These are phyloP conservation scores for Gallinago solitaria DNA, from an alignment of 2,797 vertebrate species.

Conservation along the genomic window DNA sequence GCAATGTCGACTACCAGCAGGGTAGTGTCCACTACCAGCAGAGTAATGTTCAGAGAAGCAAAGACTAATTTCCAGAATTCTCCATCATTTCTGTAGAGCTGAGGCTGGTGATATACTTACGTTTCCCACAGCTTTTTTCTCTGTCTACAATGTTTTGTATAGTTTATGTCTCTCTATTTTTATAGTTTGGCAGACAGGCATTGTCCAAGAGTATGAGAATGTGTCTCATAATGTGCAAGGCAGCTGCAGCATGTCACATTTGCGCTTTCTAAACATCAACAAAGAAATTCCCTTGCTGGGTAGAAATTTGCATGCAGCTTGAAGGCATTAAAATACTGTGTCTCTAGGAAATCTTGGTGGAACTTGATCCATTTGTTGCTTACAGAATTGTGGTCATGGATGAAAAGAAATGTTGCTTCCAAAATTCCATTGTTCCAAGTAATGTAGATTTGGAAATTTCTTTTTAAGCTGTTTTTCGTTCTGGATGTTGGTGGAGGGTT, in stretches of 20 bases:
- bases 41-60: neutral
- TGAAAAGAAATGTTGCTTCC: neutral
- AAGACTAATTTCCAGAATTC: neutral
- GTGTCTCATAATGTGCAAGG: neutral
- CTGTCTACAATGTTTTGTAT: neutral
- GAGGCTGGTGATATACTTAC: neutral
- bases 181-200: neutral
- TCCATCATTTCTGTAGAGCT: neutral
- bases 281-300: neutral
- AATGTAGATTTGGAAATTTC: neutral
- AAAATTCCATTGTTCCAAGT: neutral
- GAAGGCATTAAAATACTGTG: neutral
- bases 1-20: neutral
- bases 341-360: neutral
- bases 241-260: conserved; percentile 21
- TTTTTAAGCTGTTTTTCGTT: neutral
- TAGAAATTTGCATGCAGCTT: conserved; percentile 35
- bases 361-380: conserved; percentile 3
- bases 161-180: neutral
- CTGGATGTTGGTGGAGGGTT: neutral
- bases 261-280: neutral
- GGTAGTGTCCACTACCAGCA: neutral
- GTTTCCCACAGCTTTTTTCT: neutral
- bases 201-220: conserved; percentile 13
- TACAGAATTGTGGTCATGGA: neutral